A percentile compares a stretch with the other conserved stretches of the same genome.
These are phyloP conservation scores for Schizotus pectinicornis DNA, from an alignment of 2,888 invertebrate species.

Conservation along the genomic window DNA sequence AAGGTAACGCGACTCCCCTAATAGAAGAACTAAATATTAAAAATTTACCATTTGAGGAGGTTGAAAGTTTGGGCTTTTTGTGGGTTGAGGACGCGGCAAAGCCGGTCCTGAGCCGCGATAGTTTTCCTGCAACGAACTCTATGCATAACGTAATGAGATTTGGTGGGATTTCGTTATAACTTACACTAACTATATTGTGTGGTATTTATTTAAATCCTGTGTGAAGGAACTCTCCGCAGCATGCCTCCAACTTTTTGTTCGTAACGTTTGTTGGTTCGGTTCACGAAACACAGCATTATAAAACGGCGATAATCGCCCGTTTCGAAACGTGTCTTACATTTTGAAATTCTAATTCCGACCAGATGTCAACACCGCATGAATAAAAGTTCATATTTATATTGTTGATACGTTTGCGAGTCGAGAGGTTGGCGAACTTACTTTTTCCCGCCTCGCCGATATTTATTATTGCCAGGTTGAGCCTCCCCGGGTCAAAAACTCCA, in stretches of 20 bases:
- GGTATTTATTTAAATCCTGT: slow-evolving; percentile 14
- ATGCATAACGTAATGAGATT: slow-evolving; percentile 16
- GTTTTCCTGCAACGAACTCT: slow-evolving; percentile 13
- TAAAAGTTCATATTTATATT: slow-evolving; percentile 25
- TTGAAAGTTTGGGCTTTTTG: no score
- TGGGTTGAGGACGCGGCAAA: no score
- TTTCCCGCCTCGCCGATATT: slow-evolving; percentile 1
- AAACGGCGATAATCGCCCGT: slow-evolving; percentile 23
- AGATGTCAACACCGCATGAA: slow-evolving; percentile 30
- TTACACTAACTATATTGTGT: slow-evolving; percentile 1
- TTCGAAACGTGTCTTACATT: slow-evolving; percentile 30
- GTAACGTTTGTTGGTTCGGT: not conserved
- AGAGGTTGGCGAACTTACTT: slow-evolving; percentile 23
- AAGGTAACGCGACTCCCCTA: no score
- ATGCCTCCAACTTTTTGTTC: not conserved
- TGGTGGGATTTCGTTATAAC: slow-evolving; percentile 12
- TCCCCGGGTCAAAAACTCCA: no score
- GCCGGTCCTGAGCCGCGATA: no score
- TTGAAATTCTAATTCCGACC: slow-evolving; percentile 27
- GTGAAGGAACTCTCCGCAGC: slow-evolving; percentile 5
- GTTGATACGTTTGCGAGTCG: slow-evolving; percentile 2
- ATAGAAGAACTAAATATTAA: no score
- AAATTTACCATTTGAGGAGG: no score
- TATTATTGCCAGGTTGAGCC: no score
- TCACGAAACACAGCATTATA: slow-evolving; percentile 3